Conservation (phyloP, 2,888 invertebrate species). For the Philereme transversata region DNA sequence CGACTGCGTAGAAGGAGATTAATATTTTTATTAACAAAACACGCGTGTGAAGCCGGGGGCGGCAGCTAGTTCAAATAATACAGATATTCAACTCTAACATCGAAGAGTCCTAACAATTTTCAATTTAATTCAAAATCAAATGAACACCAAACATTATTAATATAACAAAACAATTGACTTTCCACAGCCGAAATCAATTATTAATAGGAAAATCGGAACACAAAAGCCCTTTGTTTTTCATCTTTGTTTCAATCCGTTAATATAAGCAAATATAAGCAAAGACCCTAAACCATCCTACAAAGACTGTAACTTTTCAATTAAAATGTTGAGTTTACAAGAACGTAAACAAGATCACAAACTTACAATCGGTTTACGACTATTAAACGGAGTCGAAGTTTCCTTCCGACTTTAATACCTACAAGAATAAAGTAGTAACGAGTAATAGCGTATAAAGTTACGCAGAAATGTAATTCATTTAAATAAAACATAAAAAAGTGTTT, state of each 20-base stretch:
- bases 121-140: no score
- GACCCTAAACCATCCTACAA: slow-evolving; percentile 21
- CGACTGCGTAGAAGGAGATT: no score
- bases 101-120: no score
- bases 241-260: slow-evolving; percentile 26
- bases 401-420: slow-evolving; percentile 42
- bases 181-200: slow-evolving; percentile 9
- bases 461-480: slow-evolving; percentile 11
- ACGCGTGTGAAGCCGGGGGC: no score
- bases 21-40: no score
- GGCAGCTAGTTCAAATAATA: no score
- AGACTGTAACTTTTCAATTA: slow-evolving; percentile 33
- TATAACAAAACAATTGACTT: neutral
- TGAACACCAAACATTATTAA: no score
- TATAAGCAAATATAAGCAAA: slow-evolving; percentile 30
- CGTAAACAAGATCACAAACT: slow-evolving; percentile 38
- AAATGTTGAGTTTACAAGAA: slow-evolving; percentile 31
- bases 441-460: no score
- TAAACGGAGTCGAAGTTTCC: slow-evolving; percentile 39
- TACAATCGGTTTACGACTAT: slow-evolving; percentile 40
- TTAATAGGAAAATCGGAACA: slow-evolving; percentile 19
- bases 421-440: slow-evolving; percentile 27
- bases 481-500: no score
- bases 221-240: slow-evolving; percentile 14
- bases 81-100: no score